A percentile compares a stretch with the other conserved stretches of the same genome.
Conservation (phyloP, 2,113 vertebrate genomes). For the Anguilla japonica region DNA sequence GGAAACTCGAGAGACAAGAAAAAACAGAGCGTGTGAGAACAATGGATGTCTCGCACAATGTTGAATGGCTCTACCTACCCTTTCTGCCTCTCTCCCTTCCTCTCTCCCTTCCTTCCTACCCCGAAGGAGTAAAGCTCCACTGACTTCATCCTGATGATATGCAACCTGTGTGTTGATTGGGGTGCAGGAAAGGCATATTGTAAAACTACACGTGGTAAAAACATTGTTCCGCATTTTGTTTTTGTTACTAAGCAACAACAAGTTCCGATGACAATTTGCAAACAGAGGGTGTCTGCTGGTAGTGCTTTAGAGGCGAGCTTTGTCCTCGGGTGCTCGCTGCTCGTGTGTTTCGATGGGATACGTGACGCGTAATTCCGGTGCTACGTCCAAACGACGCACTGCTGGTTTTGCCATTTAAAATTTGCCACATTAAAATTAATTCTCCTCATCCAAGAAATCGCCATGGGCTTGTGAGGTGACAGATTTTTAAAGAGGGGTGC, state of each 20-base stretch:
- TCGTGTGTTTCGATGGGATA: not conserved
- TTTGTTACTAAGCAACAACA: not conserved
- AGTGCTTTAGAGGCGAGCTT: not conserved
- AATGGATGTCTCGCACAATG: slow-evolving; percentile 26
- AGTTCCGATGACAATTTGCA: not conserved
- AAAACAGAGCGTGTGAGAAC: slow-evolving; percentile 20
- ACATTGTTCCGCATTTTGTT: not conserved
- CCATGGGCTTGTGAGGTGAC: slow-evolving; percentile 16
- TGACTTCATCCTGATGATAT: slow-evolving; percentile 51
- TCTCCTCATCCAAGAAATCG: slow-evolving; percentile 20
- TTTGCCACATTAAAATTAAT: slow-evolving; percentile 33
- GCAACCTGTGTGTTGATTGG: slow-evolving; percentile 45
- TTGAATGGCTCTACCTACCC: slow-evolving; percentile 27
- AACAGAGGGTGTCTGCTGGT: not conserved
- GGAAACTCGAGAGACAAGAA: slow-evolving; percentile 50
- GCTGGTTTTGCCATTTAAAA: slow-evolving; percentile 10
- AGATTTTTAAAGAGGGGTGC: slow-evolving; percentile 40
- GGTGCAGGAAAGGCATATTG: slow-evolving; percentile 17
- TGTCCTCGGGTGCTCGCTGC: not conserved
- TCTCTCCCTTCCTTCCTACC: slow-evolving; percentile 1
- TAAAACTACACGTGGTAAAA: slow-evolving; percentile 23
- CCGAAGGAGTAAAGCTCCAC: slow-evolving; percentile 8
- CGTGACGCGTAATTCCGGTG: not conserved
- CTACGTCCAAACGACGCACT: slow-evolving; percentile 1
- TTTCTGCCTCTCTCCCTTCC: not conserved